A percentile compares a stretch with the other conserved stretches of the same genome.
Conservation (phyloP, 2,888 invertebrate genomes). For the Xestia rhomboidea region DNA sequence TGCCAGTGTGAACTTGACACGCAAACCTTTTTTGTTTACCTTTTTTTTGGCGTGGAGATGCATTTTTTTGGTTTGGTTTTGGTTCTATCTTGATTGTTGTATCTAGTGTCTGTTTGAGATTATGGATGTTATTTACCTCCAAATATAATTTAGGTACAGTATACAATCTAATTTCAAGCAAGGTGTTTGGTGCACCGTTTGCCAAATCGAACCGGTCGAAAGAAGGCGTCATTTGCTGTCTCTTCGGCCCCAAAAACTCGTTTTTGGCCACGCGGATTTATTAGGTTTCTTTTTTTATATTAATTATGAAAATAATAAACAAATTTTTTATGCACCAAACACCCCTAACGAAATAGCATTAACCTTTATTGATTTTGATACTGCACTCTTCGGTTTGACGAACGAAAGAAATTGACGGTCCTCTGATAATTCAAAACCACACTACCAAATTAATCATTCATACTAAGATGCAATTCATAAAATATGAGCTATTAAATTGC, state of each 20-base stretch:
- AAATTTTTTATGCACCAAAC: too few relatives aligned
- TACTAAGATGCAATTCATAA: constrained; percentile 1
- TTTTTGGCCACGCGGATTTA: too few relatives aligned
- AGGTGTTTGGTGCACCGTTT: not conserved
- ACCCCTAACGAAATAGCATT: too few relatives aligned
- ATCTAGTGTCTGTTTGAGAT: not conserved
- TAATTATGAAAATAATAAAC: too few relatives aligned
- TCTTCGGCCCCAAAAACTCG: too few relatives aligned
- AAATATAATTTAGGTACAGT: not conserved
- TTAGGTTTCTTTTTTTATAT: too few relatives aligned
- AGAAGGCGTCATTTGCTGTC: too few relatives aligned
- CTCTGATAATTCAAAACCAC: not conserved
- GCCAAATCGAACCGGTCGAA: too few relatives aligned
- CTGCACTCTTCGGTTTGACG: not conserved
- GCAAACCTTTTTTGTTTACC: constrained; percentile 54
- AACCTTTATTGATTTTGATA: not conserved
- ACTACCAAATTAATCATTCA: not conserved
- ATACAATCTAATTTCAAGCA: not conserved
- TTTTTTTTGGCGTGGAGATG: constrained; percentile 10
- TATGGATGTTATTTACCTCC: not conserved
- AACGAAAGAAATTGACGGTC: not conserved
- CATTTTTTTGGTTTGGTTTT: constrained; percentile 36
- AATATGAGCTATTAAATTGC: constrained; percentile 16
- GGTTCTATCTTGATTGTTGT: not conserved
- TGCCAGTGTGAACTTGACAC: constrained; percentile 60